Evolutionary conservation across 1,140 invertebrate genomes (phyloP).

Genomic region (Zaprionus nigranus): DNA sequence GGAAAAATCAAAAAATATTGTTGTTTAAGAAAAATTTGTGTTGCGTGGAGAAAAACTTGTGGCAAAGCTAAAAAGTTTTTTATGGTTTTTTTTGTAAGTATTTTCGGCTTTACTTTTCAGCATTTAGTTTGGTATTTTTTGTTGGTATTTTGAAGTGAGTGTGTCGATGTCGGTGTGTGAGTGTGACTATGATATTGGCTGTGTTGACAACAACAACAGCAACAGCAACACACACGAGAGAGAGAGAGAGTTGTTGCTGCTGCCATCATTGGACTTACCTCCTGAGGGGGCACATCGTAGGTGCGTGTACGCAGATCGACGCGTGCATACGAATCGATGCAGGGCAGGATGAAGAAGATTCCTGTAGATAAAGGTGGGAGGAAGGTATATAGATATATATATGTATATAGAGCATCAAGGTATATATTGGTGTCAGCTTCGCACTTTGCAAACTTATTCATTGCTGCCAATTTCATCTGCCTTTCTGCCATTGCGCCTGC

Average conservation of each 20-base stretch:
- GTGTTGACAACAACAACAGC: slow-evolving; percentile 29
- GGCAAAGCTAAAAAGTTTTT: slow-evolving; percentile 72
- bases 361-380: slow-evolving; percentile 85
- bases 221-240: slow-evolving; percentile 32
- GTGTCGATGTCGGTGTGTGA: slow-evolving; percentile 23
- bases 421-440: neutral
- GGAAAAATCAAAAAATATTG: slow-evolving; percentile 41
- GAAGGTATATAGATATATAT: neutral
- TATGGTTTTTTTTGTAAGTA: slow-evolving; percentile 20
- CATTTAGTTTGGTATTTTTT: slow-evolving; percentile 43
- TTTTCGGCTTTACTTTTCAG: slow-evolving; percentile 58
- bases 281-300: slow-evolving; percentile 97
- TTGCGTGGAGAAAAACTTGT: slow-evolving; percentile 62
- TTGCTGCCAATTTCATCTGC: neutral
- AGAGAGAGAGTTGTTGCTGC: slow-evolving; percentile 28
- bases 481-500: neutral
- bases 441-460: neutral
- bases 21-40: slow-evolving; percentile 51
- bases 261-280: slow-evolving; percentile 87
- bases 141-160: slow-evolving; percentile 13
- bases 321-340: slow-evolving; percentile 96
- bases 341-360: slow-evolving; percentile 98
- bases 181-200: slow-evolving; percentile 21
- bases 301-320: slow-evolving; percentile 95
- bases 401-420: neutral